A percentile compares a stretch with the other conserved stretches of the same genome.
phyloP scores from a whole-genome alignment of 2,888 invertebrate species.

The Argynnis bischoffii region DNA sequence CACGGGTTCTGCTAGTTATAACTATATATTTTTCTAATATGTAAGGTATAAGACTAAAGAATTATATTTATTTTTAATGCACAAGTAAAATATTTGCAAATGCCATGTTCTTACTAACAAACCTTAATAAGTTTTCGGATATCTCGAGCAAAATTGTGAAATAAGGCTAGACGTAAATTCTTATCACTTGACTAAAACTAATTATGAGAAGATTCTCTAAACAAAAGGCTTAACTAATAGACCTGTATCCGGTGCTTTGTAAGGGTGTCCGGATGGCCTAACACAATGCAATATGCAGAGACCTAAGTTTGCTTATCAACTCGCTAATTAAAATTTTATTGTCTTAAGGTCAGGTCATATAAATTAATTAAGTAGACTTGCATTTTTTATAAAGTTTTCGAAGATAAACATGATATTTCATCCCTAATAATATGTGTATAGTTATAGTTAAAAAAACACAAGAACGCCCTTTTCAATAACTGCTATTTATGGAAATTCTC shows the following conservation, averaged over 20 bases:
- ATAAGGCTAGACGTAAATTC: neutral
- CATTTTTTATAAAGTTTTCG: neutral
- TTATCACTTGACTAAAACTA: neutral
- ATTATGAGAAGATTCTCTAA: neutral
- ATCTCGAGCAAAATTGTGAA: neutral
- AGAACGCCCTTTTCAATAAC: too few relatives aligned
- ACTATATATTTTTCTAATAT: too few relatives aligned
- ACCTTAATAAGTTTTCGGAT: too few relatives aligned
- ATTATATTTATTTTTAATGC: too few relatives aligned
- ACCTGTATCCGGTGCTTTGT: constrained; percentile 26
- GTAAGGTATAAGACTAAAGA: too few relatives aligned
- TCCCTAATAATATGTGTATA: too few relatives aligned
- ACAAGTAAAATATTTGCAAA: too few relatives aligned
- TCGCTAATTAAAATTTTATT: constrained; percentile 31
- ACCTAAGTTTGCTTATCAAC: constrained; percentile 34
- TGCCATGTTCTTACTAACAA: too few relatives aligned
- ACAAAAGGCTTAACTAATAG: constrained; percentile 15
- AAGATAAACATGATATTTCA: too few relatives aligned
- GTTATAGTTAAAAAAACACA: too few relatives aligned
- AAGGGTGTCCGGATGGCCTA: constrained; percentile 17
- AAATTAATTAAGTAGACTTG: constrained; percentile 17
- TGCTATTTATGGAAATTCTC: too few relatives aligned
- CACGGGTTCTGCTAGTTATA: too few relatives aligned
- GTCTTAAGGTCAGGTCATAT: constrained; percentile 26
- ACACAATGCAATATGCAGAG: constrained; percentile 32